A percentile compares a stretch with the other conserved stretches of the same genome.
phyloP scores from a whole-genome alignment of 2,113 vertebrate genomes.

The Sula dactylatra region DNA sequence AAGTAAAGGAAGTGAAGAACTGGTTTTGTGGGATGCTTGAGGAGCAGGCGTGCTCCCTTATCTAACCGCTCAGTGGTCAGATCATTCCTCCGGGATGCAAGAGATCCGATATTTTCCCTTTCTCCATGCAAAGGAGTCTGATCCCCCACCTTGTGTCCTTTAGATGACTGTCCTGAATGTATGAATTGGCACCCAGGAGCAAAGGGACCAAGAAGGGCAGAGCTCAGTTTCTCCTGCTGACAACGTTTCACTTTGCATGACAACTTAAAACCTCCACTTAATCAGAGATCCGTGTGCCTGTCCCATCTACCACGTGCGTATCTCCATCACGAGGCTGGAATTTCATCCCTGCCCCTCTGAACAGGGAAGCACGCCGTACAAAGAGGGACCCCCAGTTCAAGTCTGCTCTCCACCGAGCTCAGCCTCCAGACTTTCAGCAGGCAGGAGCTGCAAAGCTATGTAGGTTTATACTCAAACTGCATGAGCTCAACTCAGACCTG shows the following conservation, averaged over 20 bases:
- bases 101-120: background rate
- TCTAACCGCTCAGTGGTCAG: background rate
- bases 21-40: background rate
- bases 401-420: background rate
- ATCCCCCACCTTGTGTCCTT: constrained; percentile 18
- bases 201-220: background rate
- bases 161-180: background rate
- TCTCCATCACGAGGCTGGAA: background rate
- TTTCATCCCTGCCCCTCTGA: background rate
- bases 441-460: background rate
- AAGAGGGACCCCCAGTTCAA: background rate
- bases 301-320: rapidly evolving
- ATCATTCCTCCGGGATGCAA: background rate
- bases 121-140: constrained; percentile 27
- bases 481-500: background rate
- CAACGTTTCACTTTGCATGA: background rate
- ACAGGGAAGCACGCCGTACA: rapidly evolving
- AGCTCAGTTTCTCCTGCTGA: constrained; percentile 47
- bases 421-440: background rate
- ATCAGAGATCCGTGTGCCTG: background rate
- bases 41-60: background rate
- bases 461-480: background rate
- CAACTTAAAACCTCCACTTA: background rate
- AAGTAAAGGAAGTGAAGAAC: background rate
- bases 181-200: background rate